These are phyloP conservation scores for Hirundichthys speculiger DNA, from an alignment of 2,113 vertebrate genomes.

Conservation along the genomic window DNA sequence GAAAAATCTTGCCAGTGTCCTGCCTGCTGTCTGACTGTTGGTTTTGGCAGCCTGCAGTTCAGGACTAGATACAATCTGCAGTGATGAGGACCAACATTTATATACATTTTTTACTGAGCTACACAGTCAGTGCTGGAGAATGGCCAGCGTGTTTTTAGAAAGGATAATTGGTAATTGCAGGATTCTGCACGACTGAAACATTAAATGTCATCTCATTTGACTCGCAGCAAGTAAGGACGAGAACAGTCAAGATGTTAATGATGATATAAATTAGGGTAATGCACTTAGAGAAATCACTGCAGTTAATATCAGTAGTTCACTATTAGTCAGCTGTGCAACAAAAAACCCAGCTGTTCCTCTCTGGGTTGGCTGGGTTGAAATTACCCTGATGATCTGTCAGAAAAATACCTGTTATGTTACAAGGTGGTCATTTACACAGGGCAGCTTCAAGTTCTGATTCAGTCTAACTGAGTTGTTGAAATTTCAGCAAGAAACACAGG, in stretches of 20 bases:
- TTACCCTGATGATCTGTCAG: constrained; percentile 14
- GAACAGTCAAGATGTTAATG: constrained; percentile 3
- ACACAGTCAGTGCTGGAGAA: constrained; percentile 21
- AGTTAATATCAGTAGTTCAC: constrained; percentile 16
- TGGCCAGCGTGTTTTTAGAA: constrained; percentile 8
- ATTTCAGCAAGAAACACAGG: no score
- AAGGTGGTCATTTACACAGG: no score
- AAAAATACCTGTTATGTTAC: no score
- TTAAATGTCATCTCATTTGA: constrained; percentile 6
- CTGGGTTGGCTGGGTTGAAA: not conserved
- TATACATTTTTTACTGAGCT: constrained; percentile 17
- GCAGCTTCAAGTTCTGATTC: not conserved
- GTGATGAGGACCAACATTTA: constrained; percentile 35
- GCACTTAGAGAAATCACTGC: constrained; percentile 21
- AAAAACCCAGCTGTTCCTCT: constrained; percentile 19
- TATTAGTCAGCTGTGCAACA: not conserved
- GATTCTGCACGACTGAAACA: constrained; percentile 13
- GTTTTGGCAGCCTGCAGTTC: constrained; percentile 9
- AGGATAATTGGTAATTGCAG: constrained; percentile 25
- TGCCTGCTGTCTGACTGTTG: constrained; percentile 38
- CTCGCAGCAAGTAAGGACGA: constrained; percentile 9
- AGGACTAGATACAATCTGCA: constrained; percentile 17
- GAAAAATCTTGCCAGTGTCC: constrained; percentile 47
- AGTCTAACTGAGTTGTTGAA: not conserved
- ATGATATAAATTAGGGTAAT: constrained; percentile 6